Evolutionary conservation across 2,888 invertebrate genomes (phyloP).

Genomic region (Philaethria dido): DNA sequence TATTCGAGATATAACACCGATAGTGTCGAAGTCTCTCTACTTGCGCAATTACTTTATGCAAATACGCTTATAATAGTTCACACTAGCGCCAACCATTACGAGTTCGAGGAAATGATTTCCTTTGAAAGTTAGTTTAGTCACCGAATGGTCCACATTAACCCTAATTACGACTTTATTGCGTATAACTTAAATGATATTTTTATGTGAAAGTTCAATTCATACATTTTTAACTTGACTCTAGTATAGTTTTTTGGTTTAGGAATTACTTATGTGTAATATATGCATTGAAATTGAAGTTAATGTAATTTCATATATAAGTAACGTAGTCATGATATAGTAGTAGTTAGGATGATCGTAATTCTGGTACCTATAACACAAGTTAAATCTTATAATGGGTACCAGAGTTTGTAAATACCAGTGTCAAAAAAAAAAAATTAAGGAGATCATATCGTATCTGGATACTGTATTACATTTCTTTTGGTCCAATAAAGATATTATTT

Average conservation of each 20-base stretch:
- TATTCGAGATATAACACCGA: slow-evolving; percentile 22
- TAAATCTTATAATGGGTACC: too few species aligned
- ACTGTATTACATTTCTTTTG: too few species aligned
- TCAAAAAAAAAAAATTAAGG: too few species aligned
- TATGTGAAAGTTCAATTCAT: neutral
- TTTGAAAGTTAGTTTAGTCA: slow-evolving; percentile 43
- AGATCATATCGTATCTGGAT: too few species aligned
- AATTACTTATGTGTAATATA: neutral
- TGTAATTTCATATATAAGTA: too few species aligned
- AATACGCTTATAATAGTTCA: slow-evolving; percentile 43
- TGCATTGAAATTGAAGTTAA: neutral
- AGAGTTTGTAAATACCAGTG: too few species aligned
- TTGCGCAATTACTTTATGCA: slow-evolving; percentile 39
- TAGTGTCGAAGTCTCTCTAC: slow-evolving; percentile 23
- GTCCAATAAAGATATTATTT: too few species aligned
- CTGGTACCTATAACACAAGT: too few species aligned
- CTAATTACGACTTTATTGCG: slow-evolving; percentile 23
- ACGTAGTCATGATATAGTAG: too few species aligned
- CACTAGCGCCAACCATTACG: slow-evolving; percentile 38
- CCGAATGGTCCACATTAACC: slow-evolving; percentile 22
- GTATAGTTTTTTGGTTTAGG: neutral
- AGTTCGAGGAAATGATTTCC: slow-evolving; percentile 46
- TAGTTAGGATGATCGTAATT: too few species aligned
- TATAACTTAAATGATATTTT: slow-evolving; percentile 1
- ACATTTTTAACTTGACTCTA: neutral